Evolutionary conservation across 1,140 invertebrate genomes (phyloP).

Genomic region (Trissolcus basalis): DNA sequence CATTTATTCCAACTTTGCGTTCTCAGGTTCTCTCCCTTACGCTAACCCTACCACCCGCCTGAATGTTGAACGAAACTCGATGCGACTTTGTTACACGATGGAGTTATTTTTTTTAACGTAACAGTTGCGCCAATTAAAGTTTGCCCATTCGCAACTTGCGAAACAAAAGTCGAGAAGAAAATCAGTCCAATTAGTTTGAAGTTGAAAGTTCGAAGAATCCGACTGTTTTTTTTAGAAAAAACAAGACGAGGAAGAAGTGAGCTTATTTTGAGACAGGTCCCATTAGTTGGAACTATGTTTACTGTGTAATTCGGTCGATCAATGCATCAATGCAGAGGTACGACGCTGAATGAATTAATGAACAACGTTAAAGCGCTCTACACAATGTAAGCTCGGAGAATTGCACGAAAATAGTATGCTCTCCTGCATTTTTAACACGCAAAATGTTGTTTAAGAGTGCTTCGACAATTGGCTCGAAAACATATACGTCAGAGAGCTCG

Average conservation of each 20-base stretch:
- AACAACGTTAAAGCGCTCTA: constrained; percentile 31
- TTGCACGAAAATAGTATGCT: constrained; percentile 27
- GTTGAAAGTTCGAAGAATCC: no score
- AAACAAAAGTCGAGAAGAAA: background rate
- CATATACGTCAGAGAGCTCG: no score
- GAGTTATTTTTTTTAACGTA: constrained; percentile 1
- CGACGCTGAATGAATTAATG: constrained; percentile 30
- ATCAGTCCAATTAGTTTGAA: constrained; percentile 1
- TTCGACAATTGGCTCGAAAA: constrained; percentile 14
- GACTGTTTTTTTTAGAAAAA: no score
- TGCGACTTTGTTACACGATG: no score
- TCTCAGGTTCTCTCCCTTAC: no score
- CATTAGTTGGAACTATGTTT: background rate
- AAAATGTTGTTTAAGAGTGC: constrained; percentile 13
- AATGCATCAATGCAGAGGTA: constrained; percentile 4
- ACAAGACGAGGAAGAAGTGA: no score
- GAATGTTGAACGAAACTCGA: no score
- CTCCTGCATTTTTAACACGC: constrained; percentile 27
- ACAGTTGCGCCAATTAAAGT: constrained; percentile 5
- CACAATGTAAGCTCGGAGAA: constrained; percentile 20
- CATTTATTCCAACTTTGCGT: no score
- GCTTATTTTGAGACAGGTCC: no score
- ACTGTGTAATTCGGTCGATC: constrained; percentile 23
- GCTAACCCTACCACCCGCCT: no score
- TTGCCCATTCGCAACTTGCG: background rate